These are phyloP conservation scores for Trematocara unimaculatum DNA, from an alignment of 2,113 vertebrate species.

Conservation along the genomic window DNA sequence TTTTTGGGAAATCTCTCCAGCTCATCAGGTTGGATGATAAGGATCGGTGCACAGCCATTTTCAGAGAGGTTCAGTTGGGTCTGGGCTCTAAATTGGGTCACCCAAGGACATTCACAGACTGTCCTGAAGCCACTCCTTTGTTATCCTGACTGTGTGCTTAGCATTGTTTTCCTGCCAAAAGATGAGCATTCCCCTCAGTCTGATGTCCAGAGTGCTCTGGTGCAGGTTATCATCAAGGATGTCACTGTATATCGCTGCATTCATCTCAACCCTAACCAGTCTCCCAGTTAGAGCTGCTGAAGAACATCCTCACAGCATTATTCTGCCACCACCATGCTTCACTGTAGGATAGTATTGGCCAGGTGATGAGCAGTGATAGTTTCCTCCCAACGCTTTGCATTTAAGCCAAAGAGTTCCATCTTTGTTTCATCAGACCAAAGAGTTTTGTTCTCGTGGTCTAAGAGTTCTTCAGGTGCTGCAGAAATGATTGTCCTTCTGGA, in stretches of 20 bases:
- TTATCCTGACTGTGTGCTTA: neutral
- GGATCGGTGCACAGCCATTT: accelerated
- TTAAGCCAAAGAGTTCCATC: neutral
- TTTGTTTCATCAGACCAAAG: neutral
- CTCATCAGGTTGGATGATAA: accelerated
- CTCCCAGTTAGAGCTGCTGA: no score
- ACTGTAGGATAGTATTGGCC: accelerated
- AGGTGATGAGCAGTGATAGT: neutral
- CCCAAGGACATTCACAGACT: neutral
- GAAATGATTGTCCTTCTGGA: neutral
- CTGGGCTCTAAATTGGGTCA: neutral
- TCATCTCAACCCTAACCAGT: neutral
- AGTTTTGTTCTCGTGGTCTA: accelerated
- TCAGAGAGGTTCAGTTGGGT: neutral
- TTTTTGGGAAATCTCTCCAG: neutral
- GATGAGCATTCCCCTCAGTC: neutral
- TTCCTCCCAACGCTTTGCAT: accelerated
- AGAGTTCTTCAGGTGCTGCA: neutral
- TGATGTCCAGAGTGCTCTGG: accelerated
- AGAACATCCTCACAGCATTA: neutral
- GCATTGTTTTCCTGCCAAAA: neutral
- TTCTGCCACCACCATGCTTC: neutral
- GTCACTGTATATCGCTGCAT: accelerated
- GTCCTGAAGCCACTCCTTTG: neutral
- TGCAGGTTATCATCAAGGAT: neutral